Evolutionary conservation across 2,113 vertebrate genomes (phyloP).

Genomic region (Ammodytes marinus): DNA sequence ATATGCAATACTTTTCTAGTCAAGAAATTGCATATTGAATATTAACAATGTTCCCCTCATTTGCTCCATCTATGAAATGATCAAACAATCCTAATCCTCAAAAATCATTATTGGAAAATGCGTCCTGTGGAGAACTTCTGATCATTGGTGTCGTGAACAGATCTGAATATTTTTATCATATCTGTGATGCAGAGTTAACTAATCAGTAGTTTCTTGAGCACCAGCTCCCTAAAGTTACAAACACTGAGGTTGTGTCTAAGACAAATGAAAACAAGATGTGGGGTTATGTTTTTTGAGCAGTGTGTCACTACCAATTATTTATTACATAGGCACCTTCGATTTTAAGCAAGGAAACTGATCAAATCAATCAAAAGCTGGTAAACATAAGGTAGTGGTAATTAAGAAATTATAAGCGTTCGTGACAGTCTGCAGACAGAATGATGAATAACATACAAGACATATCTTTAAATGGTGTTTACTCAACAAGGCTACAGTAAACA

Average conservation of each 20-base stretch:
- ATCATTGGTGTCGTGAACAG: neutral
- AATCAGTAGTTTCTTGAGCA: conserved; percentile 19
- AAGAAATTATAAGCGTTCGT: conserved; percentile 49
- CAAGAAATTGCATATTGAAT: neutral
- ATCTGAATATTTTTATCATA: conserved; percentile 23
- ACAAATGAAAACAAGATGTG: conserved; percentile 42
- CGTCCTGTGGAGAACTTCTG: neutral
- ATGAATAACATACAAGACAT: conserved; percentile 69
- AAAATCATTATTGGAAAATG: conserved; percentile 1
- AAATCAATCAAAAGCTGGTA: conserved; percentile 57
- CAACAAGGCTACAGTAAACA: conserved; percentile 71
- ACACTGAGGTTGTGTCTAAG: conserved; percentile 9
- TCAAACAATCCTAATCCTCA: neutral
- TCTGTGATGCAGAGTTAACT: conserved; percentile 23
- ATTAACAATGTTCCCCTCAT: neutral
- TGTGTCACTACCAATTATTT: conserved; percentile 25
- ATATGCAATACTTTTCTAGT: no score
- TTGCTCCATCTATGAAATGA: neutral
- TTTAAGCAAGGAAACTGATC: conserved; percentile 31
- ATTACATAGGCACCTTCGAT: conserved; percentile 18
- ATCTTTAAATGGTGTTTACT: conserved; percentile 74
- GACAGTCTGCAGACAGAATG: conserved; percentile 53
- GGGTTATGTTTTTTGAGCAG: conserved; percentile 14
- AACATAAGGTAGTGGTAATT: conserved; percentile 61
- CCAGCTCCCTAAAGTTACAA: conserved; percentile 25